Conservation (phyloP, 2,888 invertebrate species). For the Allacma fusca region DNA sequence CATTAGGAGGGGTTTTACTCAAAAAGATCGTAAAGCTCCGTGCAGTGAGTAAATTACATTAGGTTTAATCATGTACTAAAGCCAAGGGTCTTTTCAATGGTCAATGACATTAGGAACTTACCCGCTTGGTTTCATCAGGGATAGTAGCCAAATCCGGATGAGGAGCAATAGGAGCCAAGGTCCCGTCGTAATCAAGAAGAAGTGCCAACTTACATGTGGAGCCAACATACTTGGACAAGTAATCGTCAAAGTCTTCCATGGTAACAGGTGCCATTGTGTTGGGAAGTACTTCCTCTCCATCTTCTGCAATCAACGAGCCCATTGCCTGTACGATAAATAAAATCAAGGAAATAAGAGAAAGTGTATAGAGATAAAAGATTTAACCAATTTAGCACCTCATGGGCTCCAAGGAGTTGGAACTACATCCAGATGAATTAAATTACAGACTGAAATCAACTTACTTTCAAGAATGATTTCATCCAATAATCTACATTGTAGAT, state of each 20-base stretch:
- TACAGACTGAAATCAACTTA: constrained; percentile 32
- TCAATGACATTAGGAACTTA: constrained; percentile 30
- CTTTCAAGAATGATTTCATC: constrained; percentile 85
- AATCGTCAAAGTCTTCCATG: constrained; percentile 89
- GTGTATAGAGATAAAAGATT: constrained; percentile 8
- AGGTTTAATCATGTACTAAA: background rate
- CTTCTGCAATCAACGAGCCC: constrained; percentile 73
- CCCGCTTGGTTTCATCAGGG: constrained; percentile 79
- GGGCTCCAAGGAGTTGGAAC: background rate
- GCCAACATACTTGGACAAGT: constrained; percentile 85
- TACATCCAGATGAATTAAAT: background rate
- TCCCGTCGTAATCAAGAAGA: constrained; percentile 84
- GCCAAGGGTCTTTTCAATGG: background rate
- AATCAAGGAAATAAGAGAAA: background rate
- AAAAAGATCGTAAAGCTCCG: too few relatives aligned
- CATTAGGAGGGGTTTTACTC: constrained; percentile 13
- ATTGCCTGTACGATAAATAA: constrained; percentile 68
- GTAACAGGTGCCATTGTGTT: constrained; percentile 90
- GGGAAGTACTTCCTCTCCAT: constrained; percentile 80
- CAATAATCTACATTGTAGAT: constrained; percentile 86
- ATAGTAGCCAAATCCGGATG: constrained; percentile 89
- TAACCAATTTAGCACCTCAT: background rate
- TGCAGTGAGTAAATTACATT: too few relatives aligned
- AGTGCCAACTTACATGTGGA: constrained; percentile 84
- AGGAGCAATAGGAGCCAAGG: constrained; percentile 85